Evolutionary conservation across 2,113 vertebrate genomes (phyloP).

Genomic region (Gymnarchus niloticus): DNA sequence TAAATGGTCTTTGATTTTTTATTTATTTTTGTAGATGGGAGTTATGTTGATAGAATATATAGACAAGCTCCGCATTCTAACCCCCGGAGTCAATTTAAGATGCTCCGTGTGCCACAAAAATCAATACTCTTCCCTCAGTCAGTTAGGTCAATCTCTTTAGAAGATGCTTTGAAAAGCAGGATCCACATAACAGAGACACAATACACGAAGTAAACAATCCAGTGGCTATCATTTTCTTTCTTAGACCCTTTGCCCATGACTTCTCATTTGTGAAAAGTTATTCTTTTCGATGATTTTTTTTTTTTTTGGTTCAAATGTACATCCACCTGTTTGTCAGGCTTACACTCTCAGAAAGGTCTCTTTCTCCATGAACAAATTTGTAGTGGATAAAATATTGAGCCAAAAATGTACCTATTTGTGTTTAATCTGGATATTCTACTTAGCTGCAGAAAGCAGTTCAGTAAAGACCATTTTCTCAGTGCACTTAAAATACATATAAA

Average conservation of each 20-base stretch:
- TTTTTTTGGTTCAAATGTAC: not conserved
- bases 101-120: not conserved
- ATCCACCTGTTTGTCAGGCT: not conserved
- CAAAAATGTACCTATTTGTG: not conserved
- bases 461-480: not conserved
- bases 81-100: not conserved
- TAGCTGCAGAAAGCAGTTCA: not conserved
- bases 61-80: not conserved
- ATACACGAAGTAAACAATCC: not conserved
- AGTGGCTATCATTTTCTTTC: not conserved
- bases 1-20: slow-evolving; percentile 1
- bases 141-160: not conserved
- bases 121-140: not conserved
- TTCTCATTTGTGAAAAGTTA: slow-evolving; percentile 8
- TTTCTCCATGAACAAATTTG: not conserved
- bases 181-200: not conserved
- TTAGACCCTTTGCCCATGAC: not conserved
- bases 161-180: not conserved
- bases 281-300: not conserved
- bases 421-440: not conserved
- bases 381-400: not conserved
- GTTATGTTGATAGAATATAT: not conserved
- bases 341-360: not conserved
- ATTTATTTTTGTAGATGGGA: not conserved
- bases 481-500: not conserved